Evolutionary conservation across 1,140 invertebrate genomes (phyloP), one percentile per base, ranked within the genome.

Genomic region (Plectrocnemia conspersa): DNA sequence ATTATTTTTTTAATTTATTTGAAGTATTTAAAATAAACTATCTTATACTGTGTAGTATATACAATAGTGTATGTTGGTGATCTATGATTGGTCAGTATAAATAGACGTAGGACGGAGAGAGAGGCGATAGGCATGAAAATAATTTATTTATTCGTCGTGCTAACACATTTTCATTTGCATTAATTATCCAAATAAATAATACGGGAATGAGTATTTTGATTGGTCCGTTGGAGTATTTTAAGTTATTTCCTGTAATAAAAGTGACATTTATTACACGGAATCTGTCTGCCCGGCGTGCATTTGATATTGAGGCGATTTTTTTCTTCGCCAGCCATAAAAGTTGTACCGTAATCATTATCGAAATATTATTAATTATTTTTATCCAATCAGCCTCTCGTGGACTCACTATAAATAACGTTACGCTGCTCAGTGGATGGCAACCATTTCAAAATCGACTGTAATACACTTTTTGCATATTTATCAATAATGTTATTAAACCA

Each of bases 321-420:
- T 59, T 59, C 23, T 49, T 45, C 24, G 50, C 38, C 15, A 54
- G 56, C 44, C 44, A 59, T 59, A 59, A 59, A 59, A 54, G 50
- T 54, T 59, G 56, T 59, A 54, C 56, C 56, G 56, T 59, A 59
- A 59, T 59, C 45, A 59, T 54, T 54, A 59, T 59, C 52, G 46
- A 54, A 59, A 59, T 59, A 53, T 59, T 59, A 59, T 59, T 59
- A 59, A 59, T 59, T 59, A 59, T 59, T 59, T 59, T 59, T 59
- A 59, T 59, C 56, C 56, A 59, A 59, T 59, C 56, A 59, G 56
- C 27, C 56, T 54, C 46, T 59, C 33, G 44, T 48, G 50, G 50
- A 33, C 49, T 48, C 52, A 59, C 52, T 49, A 59, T 59, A 59
- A 59, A 59, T 59, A 59, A 59, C 44, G 46, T 42, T 48, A 48